Percentiles rank a stretch among this genome's conserved stretches.
Conservation (phyloP, 2,797 vertebrate genomes). For the Leontopithecus rosalia region DNA sequence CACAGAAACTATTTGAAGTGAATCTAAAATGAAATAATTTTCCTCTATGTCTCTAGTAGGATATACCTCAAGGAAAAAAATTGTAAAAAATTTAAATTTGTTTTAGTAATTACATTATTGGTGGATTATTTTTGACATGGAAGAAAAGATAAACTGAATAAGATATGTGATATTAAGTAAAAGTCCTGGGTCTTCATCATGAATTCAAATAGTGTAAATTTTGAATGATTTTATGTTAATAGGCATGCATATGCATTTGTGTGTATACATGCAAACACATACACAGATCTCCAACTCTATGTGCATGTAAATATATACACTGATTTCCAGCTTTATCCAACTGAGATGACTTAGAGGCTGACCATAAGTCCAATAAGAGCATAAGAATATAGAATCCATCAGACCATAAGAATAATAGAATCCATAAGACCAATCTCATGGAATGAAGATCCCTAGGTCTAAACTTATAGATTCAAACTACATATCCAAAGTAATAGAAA, state of each 20-base stretch:
- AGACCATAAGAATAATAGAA: too few species aligned
- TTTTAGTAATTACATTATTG: background rate
- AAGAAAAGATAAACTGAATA: background rate
- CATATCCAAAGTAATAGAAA: too few species aligned
- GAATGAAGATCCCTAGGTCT: background rate
- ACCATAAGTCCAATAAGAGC: too few species aligned
- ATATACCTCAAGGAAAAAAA: background rate
- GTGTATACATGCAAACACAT: background rate
- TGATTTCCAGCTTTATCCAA: background rate
- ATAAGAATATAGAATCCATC: too few species aligned
- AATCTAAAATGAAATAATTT: background rate
- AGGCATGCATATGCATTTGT: too few species aligned
- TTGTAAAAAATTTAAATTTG: background rate
- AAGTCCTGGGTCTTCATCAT: background rate
- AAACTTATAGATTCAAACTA: background rate
- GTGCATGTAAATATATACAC: too few species aligned
- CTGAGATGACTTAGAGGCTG: background rate
- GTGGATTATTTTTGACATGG: background rate
- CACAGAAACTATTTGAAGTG: background rate
- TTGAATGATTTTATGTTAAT: background rate
- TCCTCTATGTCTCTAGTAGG: background rate
- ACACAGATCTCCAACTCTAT: background rate
- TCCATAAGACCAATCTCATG: background rate
- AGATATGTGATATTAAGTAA: background rate
- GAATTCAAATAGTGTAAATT: background rate